These are phyloP conservation scores for Crax fasciolata DNA, from an alignment of 2,797 vertebrate species.

Conservation along the genomic window DNA sequence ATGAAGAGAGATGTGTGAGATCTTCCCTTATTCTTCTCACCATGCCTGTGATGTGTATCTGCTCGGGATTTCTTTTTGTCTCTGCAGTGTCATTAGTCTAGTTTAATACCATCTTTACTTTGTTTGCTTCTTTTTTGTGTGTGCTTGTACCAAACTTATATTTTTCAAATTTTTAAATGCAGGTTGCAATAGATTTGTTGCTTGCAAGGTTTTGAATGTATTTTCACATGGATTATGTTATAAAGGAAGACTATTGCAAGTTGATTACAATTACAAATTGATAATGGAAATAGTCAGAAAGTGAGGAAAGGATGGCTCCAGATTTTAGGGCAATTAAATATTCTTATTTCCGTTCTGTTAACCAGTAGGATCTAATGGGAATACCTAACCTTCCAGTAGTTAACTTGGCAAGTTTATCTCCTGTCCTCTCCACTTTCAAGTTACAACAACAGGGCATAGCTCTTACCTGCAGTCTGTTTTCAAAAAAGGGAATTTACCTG, in stretches of 20 bases:
- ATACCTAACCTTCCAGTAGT: neutral
- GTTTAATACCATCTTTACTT: neutral
- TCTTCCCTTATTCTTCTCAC: neutral
- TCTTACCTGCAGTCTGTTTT: neutral
- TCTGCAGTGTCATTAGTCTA: neutral
- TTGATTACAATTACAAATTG: neutral
- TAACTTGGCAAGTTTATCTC: neutral
- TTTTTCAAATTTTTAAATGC: conserved; percentile 2
- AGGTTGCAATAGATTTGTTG: neutral
- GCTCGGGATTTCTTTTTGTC: neutral
- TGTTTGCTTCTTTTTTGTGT: neutral
- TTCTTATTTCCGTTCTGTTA: neutral
- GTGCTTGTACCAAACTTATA: neutral
- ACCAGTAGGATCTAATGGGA: neutral
- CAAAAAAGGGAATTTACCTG: neutral
- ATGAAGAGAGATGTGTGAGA: neutral
- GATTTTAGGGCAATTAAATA: neutral
- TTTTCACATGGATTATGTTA: neutral
- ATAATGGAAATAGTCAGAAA: neutral
- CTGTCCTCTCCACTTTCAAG: neutral
- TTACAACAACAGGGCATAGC: neutral
- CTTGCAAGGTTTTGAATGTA: neutral
- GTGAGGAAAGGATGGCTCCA: neutral
- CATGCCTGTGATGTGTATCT: neutral
- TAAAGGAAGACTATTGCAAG: neutral